A percentile compares a stretch with the other conserved stretches of the same genome.
phyloP scores from a whole-genome alignment of 2,113 vertebrate species.

The Herpetotheres cachinnans region DNA sequence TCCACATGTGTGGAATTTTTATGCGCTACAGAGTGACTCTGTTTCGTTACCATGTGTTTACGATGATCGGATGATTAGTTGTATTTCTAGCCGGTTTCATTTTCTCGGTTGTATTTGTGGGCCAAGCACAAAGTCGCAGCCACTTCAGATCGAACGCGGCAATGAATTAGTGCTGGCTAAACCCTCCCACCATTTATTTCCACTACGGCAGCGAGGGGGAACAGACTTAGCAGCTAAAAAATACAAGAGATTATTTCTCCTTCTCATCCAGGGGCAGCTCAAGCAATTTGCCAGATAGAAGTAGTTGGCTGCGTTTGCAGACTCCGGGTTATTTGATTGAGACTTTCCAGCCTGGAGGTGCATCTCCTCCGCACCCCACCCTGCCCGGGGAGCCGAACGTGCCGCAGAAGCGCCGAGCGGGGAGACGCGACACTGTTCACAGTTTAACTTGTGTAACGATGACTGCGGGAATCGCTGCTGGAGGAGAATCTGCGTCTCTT shows the following conservation, averaged over 20 bases:
- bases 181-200: conserved; percentile 40
- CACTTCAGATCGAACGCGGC: not conserved
- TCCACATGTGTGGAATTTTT: conserved; percentile 54
- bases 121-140: not conserved
- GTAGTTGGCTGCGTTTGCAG: not conserved
- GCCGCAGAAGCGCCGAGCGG: accelerated
- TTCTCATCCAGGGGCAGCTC: not conserved
- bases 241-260: not conserved
- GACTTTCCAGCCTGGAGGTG: not conserved
- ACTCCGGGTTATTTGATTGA: not conserved
- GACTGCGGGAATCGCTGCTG: not conserved
- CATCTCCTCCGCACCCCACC: not conserved
- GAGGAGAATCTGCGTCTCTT: not conserved
- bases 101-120: not conserved
- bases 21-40: conserved; percentile 51
- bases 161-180: conserved; percentile 31
- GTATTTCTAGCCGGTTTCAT: not conserved
- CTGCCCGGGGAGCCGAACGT: not conserved
- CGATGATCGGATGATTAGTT: not conserved
- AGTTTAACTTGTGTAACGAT: not conserved
- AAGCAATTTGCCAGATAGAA: not conserved
- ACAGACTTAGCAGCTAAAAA: not conserved
- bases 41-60: conserved; percentile 28
- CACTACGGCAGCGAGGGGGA: not conserved
- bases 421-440: not conserved